phyloP scores from a whole-genome alignment of 2,797 vertebrate genomes.

The Phalloptychus januarius region DNA sequence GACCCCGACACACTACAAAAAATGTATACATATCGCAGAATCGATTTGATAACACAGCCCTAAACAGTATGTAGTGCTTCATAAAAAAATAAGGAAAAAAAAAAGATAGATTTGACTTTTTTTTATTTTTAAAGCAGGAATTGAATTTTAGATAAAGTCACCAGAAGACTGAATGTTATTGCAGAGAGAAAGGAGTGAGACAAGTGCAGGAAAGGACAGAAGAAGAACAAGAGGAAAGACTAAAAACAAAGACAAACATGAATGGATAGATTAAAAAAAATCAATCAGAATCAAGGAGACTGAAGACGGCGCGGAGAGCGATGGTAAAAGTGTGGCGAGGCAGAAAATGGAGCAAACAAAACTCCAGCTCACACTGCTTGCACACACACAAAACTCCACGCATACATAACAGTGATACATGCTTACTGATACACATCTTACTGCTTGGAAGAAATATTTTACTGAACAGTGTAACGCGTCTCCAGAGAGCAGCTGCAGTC shows the following conservation, averaged over 20 bases:
- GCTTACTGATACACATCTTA: conserved; percentile 12
- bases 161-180: neutral
- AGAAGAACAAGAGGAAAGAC: conserved; percentile 41
- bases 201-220: conserved; percentile 21
- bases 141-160: neutral
- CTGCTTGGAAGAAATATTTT: conserved; percentile 42
- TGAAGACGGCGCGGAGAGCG: conserved; percentile 40
- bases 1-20: too few species aligned
- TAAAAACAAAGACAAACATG: conserved; percentile 17
- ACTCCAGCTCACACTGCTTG: conserved; percentile 15
- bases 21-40: too few species aligned
- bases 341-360: conserved; percentile 36
- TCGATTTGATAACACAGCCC: too few species aligned
- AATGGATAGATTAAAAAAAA: conserved; percentile 7
- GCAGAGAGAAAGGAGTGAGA: conserved; percentile 6
- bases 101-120: conserved; percentile 2
- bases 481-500: conserved; percentile 27
- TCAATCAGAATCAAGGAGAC: conserved; percentile 20
- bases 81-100: neutral
- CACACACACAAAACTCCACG: conserved; percentile 11
- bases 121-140: conserved; percentile 25
- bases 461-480: conserved; percentile 30
- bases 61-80: neutral
- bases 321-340: conserved; percentile 27
- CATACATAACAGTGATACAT: neutral